Base-by-base conservation (phyloP, 92 coral and sea anemone genomes). In the Porites evermanni region DNA sequence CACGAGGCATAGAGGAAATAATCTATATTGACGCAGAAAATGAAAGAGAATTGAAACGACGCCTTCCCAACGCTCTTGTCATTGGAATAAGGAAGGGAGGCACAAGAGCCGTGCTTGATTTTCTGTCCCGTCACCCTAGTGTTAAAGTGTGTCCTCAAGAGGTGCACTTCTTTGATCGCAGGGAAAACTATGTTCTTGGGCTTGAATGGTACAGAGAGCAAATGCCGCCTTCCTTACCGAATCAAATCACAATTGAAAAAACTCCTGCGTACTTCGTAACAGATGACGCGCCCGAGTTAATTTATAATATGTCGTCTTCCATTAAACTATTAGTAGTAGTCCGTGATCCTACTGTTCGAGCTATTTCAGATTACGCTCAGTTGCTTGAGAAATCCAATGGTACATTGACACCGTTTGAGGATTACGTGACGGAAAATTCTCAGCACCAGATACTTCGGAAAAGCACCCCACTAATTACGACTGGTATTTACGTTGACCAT, bases 41-140 rank as follows among this genome's bases (percentile, higher is more conserved):
- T 81, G 84, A 53, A 66, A 74, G 3, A 12, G 13, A 23, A 18
- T 84, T 52, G 20, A 26, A 80, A 47, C 63, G 76, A 81, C 95
- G 99, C 13, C 95, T 95, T 9, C 99, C 99, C 8, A 93, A 93
- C 58, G 96, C 93, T 23, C 89, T 97, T n/a, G 91, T 97, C 7
- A 93, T 95, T 66, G 99, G 99, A 12, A 93, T 97, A 60, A 94
- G 93, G 81, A 95, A 97, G 74, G 99, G 95, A 56, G 99, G 99
- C 18, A 95, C 99, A 16, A 91, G 98, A 88, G 99, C 98, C 51
- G 72, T 97, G 51, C 86, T 97, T 23, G 97, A 95, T 60, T 93
- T 91, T 73, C 89, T 97, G 52, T 84, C 92, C 13, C 90, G 96
- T 71, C 99, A 97, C 81, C 99, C 99, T 38, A 88, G 80, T 54